Evolutionary conservation across 2,113 vertebrate genomes (phyloP).

Genomic region (Sterrhoptilus dennistouni): DNA sequence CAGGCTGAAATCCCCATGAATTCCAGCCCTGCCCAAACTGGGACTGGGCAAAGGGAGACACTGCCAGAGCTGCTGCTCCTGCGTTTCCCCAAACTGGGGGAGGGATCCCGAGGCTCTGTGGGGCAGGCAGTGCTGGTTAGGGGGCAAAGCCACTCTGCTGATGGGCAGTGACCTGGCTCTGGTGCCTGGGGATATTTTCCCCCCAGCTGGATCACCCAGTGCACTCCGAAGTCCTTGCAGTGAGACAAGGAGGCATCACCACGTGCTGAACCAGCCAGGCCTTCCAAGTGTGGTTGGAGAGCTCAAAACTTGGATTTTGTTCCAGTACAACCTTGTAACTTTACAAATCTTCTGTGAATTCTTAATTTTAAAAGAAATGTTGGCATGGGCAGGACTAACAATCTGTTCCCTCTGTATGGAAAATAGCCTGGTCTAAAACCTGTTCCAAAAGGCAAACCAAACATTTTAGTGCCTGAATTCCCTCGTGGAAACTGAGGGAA

Average conservation of each 20-base stretch:
- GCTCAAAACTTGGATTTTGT: not conserved
- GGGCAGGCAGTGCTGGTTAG: not conserved
- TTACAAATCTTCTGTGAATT: not conserved
- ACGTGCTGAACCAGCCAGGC: not conserved
- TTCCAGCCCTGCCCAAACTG: not conserved
- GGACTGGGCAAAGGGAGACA: not conserved
- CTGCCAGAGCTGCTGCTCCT: not conserved
- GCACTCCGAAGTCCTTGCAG: not conserved
- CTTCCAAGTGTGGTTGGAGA: not conserved
- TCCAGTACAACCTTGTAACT: not conserved
- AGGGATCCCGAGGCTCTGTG: not conserved
- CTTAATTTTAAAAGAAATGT: not conserved
- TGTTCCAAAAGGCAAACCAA: not conserved
- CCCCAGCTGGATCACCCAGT: not conserved
- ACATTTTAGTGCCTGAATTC: not conserved
- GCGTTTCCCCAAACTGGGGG: not conserved
- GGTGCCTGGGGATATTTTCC: not conserved
- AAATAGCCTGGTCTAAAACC: not conserved
- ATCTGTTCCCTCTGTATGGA: rapidly evolving
- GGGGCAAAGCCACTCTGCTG: not conserved
- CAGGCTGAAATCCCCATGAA: not conserved
- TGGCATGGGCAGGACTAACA: not conserved
- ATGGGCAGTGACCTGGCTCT: not conserved
- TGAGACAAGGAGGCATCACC: not conserved
- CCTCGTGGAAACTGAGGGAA: not conserved